These are phyloP conservation scores for Zalophus californianus DNA, from an alignment of 2,797 vertebrate genomes.

Conservation along the genomic window DNA sequence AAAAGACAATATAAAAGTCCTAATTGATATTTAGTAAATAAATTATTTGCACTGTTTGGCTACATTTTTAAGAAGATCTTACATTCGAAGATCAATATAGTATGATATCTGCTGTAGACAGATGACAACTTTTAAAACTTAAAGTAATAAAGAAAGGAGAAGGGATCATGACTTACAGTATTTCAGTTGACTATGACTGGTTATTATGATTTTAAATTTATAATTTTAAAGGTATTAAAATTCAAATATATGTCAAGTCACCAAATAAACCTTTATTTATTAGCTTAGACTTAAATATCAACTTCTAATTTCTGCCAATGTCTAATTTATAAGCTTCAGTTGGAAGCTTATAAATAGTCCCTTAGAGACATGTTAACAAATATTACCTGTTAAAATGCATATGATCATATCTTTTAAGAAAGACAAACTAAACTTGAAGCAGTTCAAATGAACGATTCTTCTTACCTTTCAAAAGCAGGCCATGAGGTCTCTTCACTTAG, in stretches of 20 bases:
- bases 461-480: conserved; percentile 99
- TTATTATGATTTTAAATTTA: neutral
- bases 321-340: neutral
- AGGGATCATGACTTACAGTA: neutral
- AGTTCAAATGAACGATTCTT: conserved; percentile 40
- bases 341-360: neutral
- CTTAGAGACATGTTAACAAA: neutral
- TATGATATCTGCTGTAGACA: neutral
- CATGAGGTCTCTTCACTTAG: conserved; percentile 99
- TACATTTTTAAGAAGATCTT: neutral
- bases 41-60: neutral
- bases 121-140: neutral
- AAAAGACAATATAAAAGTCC: neutral
- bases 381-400: conserved; percentile 27
- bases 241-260: conserved; percentile 55
- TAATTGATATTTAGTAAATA: neutral
- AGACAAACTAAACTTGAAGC: conserved; percentile 15
- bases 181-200: neutral
- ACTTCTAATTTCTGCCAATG: conserved; percentile 23
- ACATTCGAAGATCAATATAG: neutral
- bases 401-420: neutral
- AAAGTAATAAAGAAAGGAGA: neutral
- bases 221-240: conserved; percentile 52
- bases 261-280: conserved; percentile 34
- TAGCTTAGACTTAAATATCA: neutral